These are phyloP conservation scores for Chloroclysta siterata DNA, from an alignment of 2,888 invertebrate genomes.

Conservation along the genomic window DNA sequence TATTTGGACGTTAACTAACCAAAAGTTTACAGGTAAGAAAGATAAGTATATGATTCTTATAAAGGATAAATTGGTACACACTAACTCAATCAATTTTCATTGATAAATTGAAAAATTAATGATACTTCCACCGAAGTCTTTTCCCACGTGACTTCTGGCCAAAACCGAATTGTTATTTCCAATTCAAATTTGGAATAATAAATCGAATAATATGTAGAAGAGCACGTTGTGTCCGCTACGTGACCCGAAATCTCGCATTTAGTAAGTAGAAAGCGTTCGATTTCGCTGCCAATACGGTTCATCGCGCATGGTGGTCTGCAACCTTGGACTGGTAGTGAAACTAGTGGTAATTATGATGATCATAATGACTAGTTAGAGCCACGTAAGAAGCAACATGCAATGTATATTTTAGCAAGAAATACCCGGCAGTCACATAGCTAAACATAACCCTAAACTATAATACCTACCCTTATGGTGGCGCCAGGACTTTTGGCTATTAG, in stretches of 20 bases:
- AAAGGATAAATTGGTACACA: not conserved
- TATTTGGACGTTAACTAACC: too few species aligned
- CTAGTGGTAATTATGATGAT: constrained; percentile 6
- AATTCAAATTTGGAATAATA: constrained; percentile 5
- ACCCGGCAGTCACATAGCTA: not conserved
- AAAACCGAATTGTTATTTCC: not conserved
- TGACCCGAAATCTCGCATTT: constrained; percentile 38
- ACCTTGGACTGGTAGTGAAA: constrained; percentile 18
- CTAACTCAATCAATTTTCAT: not conserved
- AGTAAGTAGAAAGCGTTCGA: constrained; percentile 42
- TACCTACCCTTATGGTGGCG: too few species aligned
- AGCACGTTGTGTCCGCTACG: constrained; percentile 35
- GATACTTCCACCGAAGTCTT: not conserved
- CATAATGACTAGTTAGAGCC: not conserved
- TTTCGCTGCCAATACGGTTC: constrained; percentile 52
- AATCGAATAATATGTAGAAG: constrained; percentile 19
- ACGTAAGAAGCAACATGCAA: not conserved
- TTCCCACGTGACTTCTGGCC: not conserved
- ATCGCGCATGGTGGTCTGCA: constrained; percentile 26
- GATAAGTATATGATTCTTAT: not conserved
- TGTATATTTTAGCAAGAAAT: too few species aligned
- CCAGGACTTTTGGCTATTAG: too few species aligned
- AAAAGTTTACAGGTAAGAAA: not conserved
- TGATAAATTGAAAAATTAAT: not conserved
- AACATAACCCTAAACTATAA: too few species aligned